Evolutionary conservation across 1,140 invertebrate genomes (phyloP).

Genomic region (Radopholus similis): DNA sequence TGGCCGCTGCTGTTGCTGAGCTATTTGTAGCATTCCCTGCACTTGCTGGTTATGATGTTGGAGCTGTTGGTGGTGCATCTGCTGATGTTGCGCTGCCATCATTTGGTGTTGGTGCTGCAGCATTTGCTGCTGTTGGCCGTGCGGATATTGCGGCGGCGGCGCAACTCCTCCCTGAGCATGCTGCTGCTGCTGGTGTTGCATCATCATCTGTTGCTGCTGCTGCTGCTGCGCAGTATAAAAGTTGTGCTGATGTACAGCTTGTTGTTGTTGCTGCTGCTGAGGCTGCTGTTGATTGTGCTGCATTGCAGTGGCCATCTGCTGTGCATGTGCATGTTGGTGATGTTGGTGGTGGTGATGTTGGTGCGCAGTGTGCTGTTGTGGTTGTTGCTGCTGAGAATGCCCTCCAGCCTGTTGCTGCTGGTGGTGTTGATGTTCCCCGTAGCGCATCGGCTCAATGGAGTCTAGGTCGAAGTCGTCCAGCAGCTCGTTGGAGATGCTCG

Average conservation of each 20-base stretch:
- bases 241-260: no score
- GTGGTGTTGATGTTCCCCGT: constrained; percentile 7
- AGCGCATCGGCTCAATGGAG: constrained; percentile 16
- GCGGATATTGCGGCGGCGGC: constrained; percentile 1
- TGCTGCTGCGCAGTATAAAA: constrained; percentile 11
- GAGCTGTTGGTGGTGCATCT: constrained; percentile 14
- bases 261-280: constrained; percentile 13
- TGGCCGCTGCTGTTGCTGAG: constrained; percentile 9
- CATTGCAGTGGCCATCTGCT: not conserved
- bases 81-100: constrained; percentile 23
- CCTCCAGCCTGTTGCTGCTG: not conserved
- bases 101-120: constrained; percentile 14
- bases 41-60: constrained; percentile 1
- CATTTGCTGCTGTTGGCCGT: constrained; percentile 19
- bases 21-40: not conserved
- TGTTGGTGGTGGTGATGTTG: not conserved
- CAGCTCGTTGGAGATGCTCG: not conserved
- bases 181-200: not conserved
- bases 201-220: constrained; percentile 15
- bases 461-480: constrained; percentile 8
- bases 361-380: not conserved
- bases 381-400: not conserved
- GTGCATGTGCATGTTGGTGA: not conserved
- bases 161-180: not conserved
- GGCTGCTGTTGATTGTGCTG: constrained; percentile 8